A percentile compares a stretch with the other conserved stretches of the same genome.
Conservation (phyloP, 1,140 invertebrate genomes). For the Solenopsis fugax region DNA sequence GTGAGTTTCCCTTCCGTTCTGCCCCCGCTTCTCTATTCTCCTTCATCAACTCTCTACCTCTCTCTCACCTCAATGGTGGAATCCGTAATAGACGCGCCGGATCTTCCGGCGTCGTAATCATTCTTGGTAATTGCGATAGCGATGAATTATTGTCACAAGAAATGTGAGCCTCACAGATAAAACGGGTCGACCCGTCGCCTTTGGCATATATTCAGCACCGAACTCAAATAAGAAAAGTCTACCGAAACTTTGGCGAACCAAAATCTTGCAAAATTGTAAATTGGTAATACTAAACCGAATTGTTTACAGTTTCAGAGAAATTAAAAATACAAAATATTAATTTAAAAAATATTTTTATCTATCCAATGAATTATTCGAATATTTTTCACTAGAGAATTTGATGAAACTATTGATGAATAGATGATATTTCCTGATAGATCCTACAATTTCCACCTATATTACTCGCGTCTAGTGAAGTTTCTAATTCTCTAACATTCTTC, state of each 20-base stretch:
- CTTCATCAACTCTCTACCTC: background rate
- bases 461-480: background rate
- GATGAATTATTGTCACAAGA: constrained; percentile 56
- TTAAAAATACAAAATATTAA: constrained; percentile 21
- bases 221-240: constrained; percentile 16
- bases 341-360: background rate
- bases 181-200: constrained; percentile 35
- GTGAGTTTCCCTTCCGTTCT: background rate
- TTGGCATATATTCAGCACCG: background rate
- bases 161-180: constrained; percentile 39
- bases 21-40: background rate
- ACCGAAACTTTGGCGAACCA: background rate
- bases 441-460: background rate
- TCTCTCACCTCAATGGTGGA: constrained; percentile 14
- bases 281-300: constrained; percentile 17
- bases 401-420: too few relatives aligned
- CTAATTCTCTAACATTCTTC: constrained; percentile 1
- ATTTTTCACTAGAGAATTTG: background rate
- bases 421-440: background rate
- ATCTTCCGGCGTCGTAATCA: constrained; percentile 24
- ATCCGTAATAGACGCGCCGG: constrained; percentile 37
- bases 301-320: background rate
- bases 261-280: background rate
- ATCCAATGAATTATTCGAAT: background rate
- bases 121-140: constrained; percentile 54